Base-by-base conservation (phyloP, 2,888 invertebrate genomes). In the Cheilosia variabilis region DNA sequence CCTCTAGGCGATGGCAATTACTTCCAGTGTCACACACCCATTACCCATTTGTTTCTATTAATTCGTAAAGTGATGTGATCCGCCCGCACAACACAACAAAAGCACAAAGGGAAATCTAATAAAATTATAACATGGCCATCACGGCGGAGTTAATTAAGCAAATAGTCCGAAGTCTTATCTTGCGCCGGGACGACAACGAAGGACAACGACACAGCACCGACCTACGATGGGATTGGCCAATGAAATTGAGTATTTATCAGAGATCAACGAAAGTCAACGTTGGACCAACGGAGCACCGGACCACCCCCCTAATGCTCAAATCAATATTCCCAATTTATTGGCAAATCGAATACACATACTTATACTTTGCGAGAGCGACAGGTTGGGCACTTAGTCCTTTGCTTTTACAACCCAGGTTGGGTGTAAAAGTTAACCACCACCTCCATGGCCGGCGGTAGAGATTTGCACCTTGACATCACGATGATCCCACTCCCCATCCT, bases 71-170 rank as follows among this genome's bases (percentile, higher is more conserved):
- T 86, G 84, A 86, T 81, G 79, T 79, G 87, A 87, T 87, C 37
- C 37, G 41, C 57, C 27, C 47, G 43, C 47, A 62, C 47, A 62
- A 45, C 34, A 60, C 45, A 73, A 45, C 31, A 47, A 65, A 75
- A 17, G 34, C 27, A 68, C 19, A 76, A 82, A 58, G 41, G 72
- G 24, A 77, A 73, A 87, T 88, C 87, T 77, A 84, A 87, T 87
- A 87, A 88, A 88, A 86, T 80, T 87, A 84, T 87, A 84, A 87
- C 81, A 88, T 73, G 78, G 65, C 87, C 86, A 87, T 88, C 86
- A 87, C 75, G 87, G 78, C 78, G 57, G 82, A 87, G 87, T 88
- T 88, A 88, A 88, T 88, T 88, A 88, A 87, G 88, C 87, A 88
- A 88, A 88, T 87, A 88, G 87, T 76, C 69, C 9, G 65, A 68